Percentiles rank a stretch among this genome's conserved stretches.
Conservation (phyloP, 2,888 invertebrate genomes). For the Eilema sororculum region DNA sequence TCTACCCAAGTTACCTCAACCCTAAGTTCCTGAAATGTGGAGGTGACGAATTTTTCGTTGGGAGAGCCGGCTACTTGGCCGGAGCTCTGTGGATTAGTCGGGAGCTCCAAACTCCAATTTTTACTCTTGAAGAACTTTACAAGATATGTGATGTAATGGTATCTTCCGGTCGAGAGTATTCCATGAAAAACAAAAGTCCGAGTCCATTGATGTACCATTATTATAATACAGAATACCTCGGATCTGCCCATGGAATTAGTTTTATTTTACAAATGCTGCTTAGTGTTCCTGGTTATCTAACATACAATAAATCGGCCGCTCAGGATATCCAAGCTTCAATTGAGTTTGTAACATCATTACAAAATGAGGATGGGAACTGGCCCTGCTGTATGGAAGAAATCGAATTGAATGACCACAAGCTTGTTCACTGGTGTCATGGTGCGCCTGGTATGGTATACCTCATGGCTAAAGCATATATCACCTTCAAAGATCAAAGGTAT, state of each 20-base stretch:
- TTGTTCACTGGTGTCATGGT: constrained; percentile 97
- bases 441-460: constrained; percentile 94
- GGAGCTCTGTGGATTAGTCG: constrained; percentile 91
- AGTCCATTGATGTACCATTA: constrained; percentile 93
- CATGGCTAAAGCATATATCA: constrained; percentile 92
- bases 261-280: constrained; percentile 87
- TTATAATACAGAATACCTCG: constrained; percentile 91
- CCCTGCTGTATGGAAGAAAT: constrained; percentile 92
- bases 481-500: constrained; percentile 92
- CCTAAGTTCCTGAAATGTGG: constrained; percentile 88
- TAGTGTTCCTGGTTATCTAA: constrained; percentile 84
- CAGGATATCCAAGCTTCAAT: constrained; percentile 88
- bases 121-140: constrained; percentile 81
- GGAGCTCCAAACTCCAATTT: constrained; percentile 79
- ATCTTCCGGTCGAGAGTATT: constrained; percentile 90
- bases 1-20: constrained; percentile 69
- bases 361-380: constrained; percentile 91
- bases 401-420: constrained; percentile 87
- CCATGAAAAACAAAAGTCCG: constrained; percentile 84
- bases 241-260: constrained; percentile 88
- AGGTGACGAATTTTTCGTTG: constrained; percentile 95
- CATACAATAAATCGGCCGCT: constrained; percentile 83
- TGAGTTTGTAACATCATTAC: constrained; percentile 89
- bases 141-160: constrained; percentile 90
- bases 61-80: constrained; percentile 93